phyloP scores from a whole-genome alignment of 2,113 vertebrate species.

The Promerops cafer region DNA sequence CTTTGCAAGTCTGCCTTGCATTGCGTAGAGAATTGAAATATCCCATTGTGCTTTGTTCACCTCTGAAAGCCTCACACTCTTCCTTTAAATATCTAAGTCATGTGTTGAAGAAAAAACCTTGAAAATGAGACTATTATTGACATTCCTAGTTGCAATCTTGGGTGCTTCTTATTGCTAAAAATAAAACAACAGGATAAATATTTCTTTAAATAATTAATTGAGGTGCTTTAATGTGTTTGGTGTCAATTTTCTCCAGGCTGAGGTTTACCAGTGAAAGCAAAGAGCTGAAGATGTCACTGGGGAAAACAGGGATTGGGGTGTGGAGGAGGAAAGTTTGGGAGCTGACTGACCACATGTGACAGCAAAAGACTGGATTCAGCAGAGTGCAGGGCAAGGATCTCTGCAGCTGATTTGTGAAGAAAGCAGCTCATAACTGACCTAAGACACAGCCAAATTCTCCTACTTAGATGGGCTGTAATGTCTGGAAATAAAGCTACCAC shows the following conservation, averaged over 20 bases:
- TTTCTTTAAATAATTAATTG: slow-evolving; percentile 43
- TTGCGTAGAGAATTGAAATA: neutral
- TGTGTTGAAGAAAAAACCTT: neutral
- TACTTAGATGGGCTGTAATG: neutral
- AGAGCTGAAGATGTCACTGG: neutral
- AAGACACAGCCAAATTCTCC: neutral
- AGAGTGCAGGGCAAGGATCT: neutral
- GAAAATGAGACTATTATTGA: neutral
- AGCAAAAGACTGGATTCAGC: neutral
- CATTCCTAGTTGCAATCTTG: neutral
- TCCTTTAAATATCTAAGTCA: neutral
- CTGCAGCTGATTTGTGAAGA: neutral
- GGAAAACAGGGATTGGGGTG: neutral
- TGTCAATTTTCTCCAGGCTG: neutral
- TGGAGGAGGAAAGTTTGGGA: neutral
- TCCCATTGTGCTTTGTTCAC: neutral
- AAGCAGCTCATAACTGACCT: neutral
- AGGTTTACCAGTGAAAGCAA: neutral
- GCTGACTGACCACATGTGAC: neutral
- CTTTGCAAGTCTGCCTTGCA: neutral
- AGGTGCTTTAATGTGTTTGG: neutral
- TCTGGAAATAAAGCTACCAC: neutral
- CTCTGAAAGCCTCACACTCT: neutral
- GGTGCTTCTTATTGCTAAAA: slow-evolving; percentile 19
- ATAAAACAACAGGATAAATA: slow-evolving; percentile 16